phyloP scores from a whole-genome alignment of 2,797 vertebrate species.

The Dipus sagitta region DNA sequence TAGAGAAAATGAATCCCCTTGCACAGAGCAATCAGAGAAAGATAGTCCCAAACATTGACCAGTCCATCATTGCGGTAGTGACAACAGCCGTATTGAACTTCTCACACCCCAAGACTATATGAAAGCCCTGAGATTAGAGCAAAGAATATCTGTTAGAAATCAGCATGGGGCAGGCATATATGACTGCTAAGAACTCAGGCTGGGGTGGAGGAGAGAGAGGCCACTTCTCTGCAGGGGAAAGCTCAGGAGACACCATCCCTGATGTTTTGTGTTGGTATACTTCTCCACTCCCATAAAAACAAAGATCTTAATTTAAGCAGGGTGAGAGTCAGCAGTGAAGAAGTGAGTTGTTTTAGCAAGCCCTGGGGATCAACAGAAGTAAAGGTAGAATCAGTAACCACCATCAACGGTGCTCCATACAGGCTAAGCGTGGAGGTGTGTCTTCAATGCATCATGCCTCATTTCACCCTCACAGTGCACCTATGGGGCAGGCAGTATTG shows the following conservation, averaged over 20 bases:
- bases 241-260: slow-evolving; percentile 25
- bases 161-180: slow-evolving; percentile 75
- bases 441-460: accelerated
- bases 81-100: slow-evolving; percentile 89
- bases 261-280: not conserved
- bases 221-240: not conserved
- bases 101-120: slow-evolving; percentile 88
- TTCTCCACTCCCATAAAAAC: not conserved
- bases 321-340: not conserved
- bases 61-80: slow-evolving; percentile 84
- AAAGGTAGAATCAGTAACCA: not conserved
- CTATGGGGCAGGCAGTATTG: accelerated
- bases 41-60: slow-evolving; percentile 88
- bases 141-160: slow-evolving; percentile 87
- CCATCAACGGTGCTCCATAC: too few species aligned
- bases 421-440: not conserved
- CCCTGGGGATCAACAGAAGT: not conserved
- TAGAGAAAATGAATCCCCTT: slow-evolving; percentile 83
- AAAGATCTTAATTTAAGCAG: not conserved
- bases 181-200: slow-evolving; percentile 71
- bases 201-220: not conserved
- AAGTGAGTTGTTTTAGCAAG: not conserved
- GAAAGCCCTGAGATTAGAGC: slow-evolving; percentile 89
- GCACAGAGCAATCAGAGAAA: slow-evolving; percentile 85
- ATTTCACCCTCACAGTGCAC: not conserved